phyloP scores from a whole-genome alignment of 1,140 invertebrate genomes.

The Atta colombica region DNA sequence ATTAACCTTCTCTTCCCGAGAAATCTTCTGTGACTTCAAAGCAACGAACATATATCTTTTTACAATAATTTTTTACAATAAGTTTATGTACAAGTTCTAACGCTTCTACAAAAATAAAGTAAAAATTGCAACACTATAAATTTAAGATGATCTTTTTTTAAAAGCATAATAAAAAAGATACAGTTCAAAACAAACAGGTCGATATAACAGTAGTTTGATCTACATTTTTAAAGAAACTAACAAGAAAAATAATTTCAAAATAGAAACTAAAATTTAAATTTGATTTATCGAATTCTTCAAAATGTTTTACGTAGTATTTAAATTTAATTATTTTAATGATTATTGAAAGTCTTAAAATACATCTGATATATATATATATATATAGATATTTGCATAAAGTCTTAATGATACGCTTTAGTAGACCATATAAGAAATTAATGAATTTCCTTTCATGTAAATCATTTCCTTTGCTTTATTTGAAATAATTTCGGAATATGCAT shows the following conservation, averaged over 20 bases:
- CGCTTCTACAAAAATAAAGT: background rate
- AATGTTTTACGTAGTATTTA: background rate
- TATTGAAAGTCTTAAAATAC: background rate
- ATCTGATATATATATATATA: background rate
- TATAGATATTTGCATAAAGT: background rate
- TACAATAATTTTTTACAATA: background rate
- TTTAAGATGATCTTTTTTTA: constrained; percentile 3
- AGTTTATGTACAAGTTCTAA: background rate
- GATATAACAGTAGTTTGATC: background rate
- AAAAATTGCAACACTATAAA: background rate
- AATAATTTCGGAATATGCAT: constrained; percentile 10
- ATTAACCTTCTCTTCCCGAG: constrained; percentile 1
- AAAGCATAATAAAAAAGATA: background rate
- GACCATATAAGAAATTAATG: background rate
- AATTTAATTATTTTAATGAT: background rate
- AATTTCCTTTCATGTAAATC: background rate
- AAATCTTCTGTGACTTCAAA: constrained; percentile 9
- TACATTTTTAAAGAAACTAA: background rate
- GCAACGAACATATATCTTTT: background rate
- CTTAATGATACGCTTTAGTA: background rate
- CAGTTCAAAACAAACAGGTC: background rate
- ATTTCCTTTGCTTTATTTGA: background rate
- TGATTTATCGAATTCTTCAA: background rate
- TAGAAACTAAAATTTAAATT: background rate
- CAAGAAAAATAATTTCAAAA: background rate